A percentile compares a stretch with the other conserved stretches of the same genome.
Conservation (phyloP, 2,888 invertebrate species). For the Drosophila merina region DNA sequence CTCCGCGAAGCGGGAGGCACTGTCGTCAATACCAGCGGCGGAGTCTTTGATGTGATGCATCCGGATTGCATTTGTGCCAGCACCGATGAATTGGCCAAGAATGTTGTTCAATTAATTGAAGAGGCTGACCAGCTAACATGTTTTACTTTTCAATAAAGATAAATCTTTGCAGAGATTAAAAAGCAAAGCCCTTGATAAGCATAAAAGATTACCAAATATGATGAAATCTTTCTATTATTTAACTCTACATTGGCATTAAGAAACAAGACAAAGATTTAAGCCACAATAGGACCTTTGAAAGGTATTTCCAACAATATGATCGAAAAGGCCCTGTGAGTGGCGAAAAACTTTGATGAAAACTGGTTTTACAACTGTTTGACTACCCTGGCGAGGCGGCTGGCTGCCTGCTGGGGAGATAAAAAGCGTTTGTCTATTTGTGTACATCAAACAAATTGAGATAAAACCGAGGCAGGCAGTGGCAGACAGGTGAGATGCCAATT, state of each 20-base stretch:
- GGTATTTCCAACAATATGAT: conserved; percentile 20
- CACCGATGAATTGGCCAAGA: conserved; percentile 84
- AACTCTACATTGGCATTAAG: no score
- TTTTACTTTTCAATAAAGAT: conserved; percentile 72
- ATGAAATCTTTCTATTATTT: not conserved
- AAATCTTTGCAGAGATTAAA: not conserved
- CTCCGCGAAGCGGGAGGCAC: conserved; percentile 91
- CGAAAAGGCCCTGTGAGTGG: not conserved
- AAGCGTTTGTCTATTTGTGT: conserved; percentile 33
- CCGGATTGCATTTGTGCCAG: conserved; percentile 85
- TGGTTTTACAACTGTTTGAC: conserved; percentile 40
- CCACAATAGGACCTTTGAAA: conserved; percentile 3
- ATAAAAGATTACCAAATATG: not conserved
- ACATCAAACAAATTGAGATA: conserved; percentile 46
- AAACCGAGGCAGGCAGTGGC: conserved; percentile 12
- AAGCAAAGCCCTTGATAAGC: not conserved
- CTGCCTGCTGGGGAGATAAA: conserved; percentile 26
- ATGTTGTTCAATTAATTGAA: conserved; percentile 84
- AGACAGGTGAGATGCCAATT: conserved; percentile 33
- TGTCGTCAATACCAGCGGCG: conserved; percentile 87
- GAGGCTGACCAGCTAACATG: conserved; percentile 84
- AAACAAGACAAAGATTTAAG: not conserved
- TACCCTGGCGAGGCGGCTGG: conserved; percentile 4
- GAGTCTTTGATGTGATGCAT: conserved; percentile 85
- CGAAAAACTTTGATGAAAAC: conserved; percentile 27